Evolutionary conservation across 2,797 vertebrate genomes (phyloP).

Genomic region (Pseudochromis fuscus): DNA sequence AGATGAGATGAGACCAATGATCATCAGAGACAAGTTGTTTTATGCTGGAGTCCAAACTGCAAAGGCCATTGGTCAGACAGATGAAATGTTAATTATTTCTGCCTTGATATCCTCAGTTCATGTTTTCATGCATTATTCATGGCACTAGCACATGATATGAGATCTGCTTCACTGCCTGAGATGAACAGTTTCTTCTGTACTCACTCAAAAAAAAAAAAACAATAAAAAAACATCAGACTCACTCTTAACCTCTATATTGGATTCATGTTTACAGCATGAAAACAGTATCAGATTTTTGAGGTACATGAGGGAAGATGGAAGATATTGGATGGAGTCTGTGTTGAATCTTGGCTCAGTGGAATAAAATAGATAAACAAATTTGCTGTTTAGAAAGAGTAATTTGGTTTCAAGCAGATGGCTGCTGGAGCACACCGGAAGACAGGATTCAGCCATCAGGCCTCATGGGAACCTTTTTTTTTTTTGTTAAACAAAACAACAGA

Average conservation of each 20-base stretch:
- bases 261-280: not conserved
- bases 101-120: slow-evolving; percentile 22
- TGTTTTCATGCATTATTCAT: slow-evolving; percentile 44
- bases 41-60: slow-evolving; percentile 18
- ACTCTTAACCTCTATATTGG: too few relatives aligned
- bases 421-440: not conserved
- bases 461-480: not conserved
- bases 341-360: not conserved
- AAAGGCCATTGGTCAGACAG: slow-evolving; percentile 24
- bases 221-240: too few relatives aligned
- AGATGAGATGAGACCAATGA: not conserved
- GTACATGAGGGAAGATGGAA: not conserved
- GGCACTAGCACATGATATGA: not conserved
- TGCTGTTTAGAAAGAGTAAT: not conserved
- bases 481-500: too few relatives aligned
- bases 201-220: too few relatives aligned
- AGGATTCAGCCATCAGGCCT: not conserved
- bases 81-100: slow-evolving; percentile 28
- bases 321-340: not conserved
- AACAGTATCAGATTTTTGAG: not conserved
- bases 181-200: too few relatives aligned
- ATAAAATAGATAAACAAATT: not conserved
- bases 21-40: slow-evolving; percentile 22
- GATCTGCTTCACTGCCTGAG: not conserved
- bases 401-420: not conserved